These are phyloP conservation scores for Thyatira batis DNA, from an alignment of 2,888 invertebrate genomes.

Conservation along the genomic window DNA sequence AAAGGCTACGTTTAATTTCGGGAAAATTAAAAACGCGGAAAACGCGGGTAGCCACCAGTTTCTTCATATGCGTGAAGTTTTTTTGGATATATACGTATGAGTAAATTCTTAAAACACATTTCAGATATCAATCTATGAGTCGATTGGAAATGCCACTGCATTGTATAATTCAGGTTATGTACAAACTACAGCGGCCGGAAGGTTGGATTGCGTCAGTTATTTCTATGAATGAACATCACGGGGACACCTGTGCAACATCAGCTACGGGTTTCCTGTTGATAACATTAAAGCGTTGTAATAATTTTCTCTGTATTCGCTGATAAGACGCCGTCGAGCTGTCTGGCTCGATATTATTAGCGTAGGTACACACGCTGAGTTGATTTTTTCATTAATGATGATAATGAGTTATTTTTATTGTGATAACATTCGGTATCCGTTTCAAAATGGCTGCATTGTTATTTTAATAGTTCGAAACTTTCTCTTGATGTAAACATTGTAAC, in stretches of 20 bases:
- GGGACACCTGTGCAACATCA: conserved; percentile 59
- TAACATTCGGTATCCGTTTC: too few species aligned
- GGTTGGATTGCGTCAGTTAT: conserved; percentile 42
- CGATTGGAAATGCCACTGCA: not conserved
- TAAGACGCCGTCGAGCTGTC: conserved; percentile 15
- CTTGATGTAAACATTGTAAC: too few species aligned
- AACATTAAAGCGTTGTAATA: conserved; percentile 19
- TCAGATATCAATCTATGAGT: not conserved
- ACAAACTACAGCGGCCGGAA: conserved; percentile 30
- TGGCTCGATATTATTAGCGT: conserved; percentile 1
- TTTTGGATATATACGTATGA: too few species aligned
- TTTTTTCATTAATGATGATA: not conserved
- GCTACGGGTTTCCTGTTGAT: conserved; percentile 62
- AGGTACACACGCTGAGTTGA: not conserved
- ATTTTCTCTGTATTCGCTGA: conserved; percentile 4
- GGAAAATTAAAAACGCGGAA: too few species aligned
- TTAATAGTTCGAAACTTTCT: too few species aligned
- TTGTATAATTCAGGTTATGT: not conserved
- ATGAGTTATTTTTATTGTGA: too few species aligned
- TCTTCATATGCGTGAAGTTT: too few species aligned
- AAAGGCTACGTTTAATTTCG: too few species aligned
- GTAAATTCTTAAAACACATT: too few species aligned
- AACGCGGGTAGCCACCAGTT: too few species aligned
- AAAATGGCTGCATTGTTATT: too few species aligned
- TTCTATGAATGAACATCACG: conserved; percentile 52